Base-by-base conservation (phyloP, 2,797 vertebrate species). In the Etheostoma nigrum region DNA sequence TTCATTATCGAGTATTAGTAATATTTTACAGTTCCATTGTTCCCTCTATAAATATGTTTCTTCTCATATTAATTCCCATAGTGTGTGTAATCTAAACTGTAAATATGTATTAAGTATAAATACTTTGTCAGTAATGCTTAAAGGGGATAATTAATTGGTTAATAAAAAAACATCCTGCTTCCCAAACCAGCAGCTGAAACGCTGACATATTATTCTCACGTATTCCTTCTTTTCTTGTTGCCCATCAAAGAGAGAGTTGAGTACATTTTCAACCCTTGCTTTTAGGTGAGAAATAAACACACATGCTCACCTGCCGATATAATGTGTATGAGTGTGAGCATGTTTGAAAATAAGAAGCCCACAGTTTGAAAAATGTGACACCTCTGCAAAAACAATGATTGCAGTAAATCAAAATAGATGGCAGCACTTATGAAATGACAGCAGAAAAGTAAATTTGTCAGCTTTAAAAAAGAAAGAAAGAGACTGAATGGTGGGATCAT, bases 281-380 rank as follows among this genome's bases (percentile, higher is more conserved):
- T 69, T 2, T 7, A 36, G 19, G 23, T n/a, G 2, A 48, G 63
- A 4, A 62, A 58, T 51, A 23, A 58, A 63, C 7, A 4, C 2
- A 16, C 25, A 1, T 36, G 2, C n/a, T 44, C 19, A 53, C 40
- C 52, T 55, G 16, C 42, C 42, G 47, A 19, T 36, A 36, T 44
- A 40, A 40, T 53, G 57, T 42, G 57, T 25, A 40, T 36, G 36
- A 40, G 4, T 45, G 40, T 5, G 23, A 25, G 60, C 16, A 19
- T 64, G 23, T 33, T 30, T 77, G n/a, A 45, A 44, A 33, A 64
- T 40, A 14, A 54, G 53, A 45, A 27, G 19, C 8, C 10, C 42
- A 30, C 6, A 0, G 2, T 55, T 68, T 66, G 27, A 74, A 72
- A 77, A 42, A 67, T 68, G 47, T 42, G 47, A 62, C 25, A 65